Evolutionary conservation across 2,797 vertebrate species (phyloP), one percentile per base, ranked within the genome.

Genomic region (Myiotriccus ornatus): DNA sequence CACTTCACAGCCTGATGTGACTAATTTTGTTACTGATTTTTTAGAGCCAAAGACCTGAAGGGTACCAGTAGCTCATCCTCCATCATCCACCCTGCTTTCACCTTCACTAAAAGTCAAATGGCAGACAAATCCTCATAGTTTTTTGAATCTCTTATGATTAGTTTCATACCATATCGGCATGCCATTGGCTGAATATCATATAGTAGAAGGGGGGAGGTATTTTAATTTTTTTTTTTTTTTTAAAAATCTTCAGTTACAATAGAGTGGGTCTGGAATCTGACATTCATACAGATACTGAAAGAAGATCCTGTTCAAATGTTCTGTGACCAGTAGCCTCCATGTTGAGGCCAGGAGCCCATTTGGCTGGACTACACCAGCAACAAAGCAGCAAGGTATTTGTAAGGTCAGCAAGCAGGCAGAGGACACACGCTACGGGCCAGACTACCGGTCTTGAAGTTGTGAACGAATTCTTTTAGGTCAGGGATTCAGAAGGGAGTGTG

Each of bases 371-470:
- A 34, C 39, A 34, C 2, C 23, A 67, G n/a, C 30, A 52, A 53
- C 21, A 25, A 83, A 41, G 49, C 39, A 63, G 32, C 14, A n/a
- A 80, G 65, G 7, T 4, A 1, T 47, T 59, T 67, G 20, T 8
- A 47, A 56, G 23, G 27, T 39, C 44, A 35, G 37, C 0, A 2
- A 32, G 74, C 7, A 90, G 62, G 50, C 43, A 60, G 74, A 60
- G 34, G 12, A 69, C 4, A 7, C 37, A 28, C 0, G 0, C 15
- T 8, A 0, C 0, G 3, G 14, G 30, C 3, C 41, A 52, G 34
- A 12, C 10, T 13, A 41, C 41, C 17, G 23, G 14, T 32, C 44
- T 77, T 25, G 34, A 50, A 55, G 64, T 12, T 52, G 28, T 25
- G 25, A 44, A 69, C 17, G 2, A 69, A 30, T 73, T 44, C 0